phyloP scores from a whole-genome alignment of 2,797 vertebrate species.

The Characodon lateralis region DNA sequence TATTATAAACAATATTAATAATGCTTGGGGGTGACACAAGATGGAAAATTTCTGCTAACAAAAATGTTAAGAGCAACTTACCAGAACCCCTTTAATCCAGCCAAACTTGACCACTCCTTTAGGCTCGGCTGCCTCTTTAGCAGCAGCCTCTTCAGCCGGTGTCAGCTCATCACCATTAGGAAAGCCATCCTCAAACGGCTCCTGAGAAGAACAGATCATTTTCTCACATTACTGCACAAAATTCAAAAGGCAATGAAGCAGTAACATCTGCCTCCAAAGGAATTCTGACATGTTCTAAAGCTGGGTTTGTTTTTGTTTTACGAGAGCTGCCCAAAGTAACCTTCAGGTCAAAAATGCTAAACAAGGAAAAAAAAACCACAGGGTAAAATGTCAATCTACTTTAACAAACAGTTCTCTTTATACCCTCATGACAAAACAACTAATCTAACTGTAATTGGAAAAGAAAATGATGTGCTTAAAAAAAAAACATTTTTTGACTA shows the following conservation, averaged over 20 bases:
- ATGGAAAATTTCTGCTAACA: background rate
- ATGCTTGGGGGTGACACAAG: background rate
- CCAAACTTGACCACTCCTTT: conserved; percentile 98
- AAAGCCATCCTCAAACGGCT: conserved; percentile 96
- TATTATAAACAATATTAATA: background rate
- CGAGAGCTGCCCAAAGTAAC: background rate
- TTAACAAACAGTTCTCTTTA: no score
- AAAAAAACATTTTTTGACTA: background rate
- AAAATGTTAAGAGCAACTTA: conserved; percentile 70
- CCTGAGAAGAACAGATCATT: conserved; percentile 74
- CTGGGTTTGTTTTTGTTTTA: no score
- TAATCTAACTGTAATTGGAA: background rate
- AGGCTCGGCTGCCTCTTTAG: conserved; percentile 87
- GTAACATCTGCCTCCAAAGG: background rate
- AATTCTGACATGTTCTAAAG: no score
- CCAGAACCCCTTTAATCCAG: conserved; percentile 98
- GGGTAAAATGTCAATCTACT: no score
- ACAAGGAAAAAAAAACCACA: no score
- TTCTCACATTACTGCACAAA: background rate
- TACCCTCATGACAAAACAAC: background rate
- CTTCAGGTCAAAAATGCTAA: background rate
- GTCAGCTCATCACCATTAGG: conserved; percentile 95
- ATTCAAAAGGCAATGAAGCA: no score
- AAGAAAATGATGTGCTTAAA: background rate
- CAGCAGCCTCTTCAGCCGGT: conserved; percentile 90